phyloP scores from a whole-genome alignment of 2,797 vertebrate genomes.

The Falco biarmicus region DNA sequence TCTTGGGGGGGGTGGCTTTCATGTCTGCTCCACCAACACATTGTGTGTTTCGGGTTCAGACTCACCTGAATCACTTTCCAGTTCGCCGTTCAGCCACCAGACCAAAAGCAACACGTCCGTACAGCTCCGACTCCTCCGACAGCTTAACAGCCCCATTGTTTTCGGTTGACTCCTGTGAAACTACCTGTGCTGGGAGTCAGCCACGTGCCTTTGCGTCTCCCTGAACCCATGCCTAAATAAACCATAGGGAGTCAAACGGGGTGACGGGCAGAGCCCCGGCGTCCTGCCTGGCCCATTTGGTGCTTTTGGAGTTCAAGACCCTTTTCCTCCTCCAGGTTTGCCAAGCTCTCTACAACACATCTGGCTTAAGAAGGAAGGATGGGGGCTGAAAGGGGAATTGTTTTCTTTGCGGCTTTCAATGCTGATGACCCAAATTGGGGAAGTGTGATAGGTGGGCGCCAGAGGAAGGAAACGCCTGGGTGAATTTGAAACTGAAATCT shows the following conservation, averaged over 20 bases:
- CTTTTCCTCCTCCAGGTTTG: neutral
- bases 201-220: constrained; percentile 3
- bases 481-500: neutral
- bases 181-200: constrained; percentile 38
- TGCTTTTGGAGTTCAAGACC: neutral
- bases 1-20: neutral
- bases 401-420: neutral
- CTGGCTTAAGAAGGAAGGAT: neutral
- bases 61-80: neutral
- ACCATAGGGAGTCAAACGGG: constrained; percentile 5
- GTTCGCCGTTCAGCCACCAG: neutral
- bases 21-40: neutral
- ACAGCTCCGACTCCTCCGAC: neutral
- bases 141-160: constrained; percentile 48
- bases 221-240: constrained; percentile 21
- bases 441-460: neutral
- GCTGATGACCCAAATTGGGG: neutral
- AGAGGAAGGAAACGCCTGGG: neutral
- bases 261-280: neutral
- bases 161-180: neutral
- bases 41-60: neutral
- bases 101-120: neutral
- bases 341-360: neutral
- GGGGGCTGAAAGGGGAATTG: neutral
- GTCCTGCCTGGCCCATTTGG: neutral